Evolutionary conservation across 2,113 vertebrate species (phyloP), one percentile per base, ranked within the genome.

Genomic region (Prunella fulvescens): DNA sequence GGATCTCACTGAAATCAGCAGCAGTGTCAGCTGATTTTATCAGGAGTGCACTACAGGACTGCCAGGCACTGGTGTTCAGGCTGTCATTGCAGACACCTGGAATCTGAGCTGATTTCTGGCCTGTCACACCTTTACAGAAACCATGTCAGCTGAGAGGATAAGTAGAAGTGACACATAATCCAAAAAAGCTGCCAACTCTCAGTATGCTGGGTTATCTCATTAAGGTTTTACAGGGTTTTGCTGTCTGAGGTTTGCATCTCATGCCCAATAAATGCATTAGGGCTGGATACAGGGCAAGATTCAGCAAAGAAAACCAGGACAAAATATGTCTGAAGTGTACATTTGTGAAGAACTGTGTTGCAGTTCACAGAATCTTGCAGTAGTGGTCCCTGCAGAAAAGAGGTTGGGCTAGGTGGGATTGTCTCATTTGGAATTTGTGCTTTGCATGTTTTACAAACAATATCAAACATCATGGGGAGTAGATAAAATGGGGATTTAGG

Each of bases 391-490:
- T 83, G 40, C 77, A 92, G 81, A 64, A 31, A 28, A 42, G 5
- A 6, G 26, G 11, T 10, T 58, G 60, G 47, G 10, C 8, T 15
- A 8, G 24, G 12, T 60, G 60, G 9, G 29, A 56, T 39, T 78
- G 57, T 19, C 28, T 70, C 0, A 0, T 20, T 17, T 50, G 15
- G 33, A 76, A 56, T 16, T 25, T 72, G 29, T 44, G 48, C 24
- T 91, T 71, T 67, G 40, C 7, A 3, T 22, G 39, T 45, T 93
- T 87, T 79, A 18, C 64, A 77, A 53, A 65, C 29, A 54, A 1
- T 7, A 16, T 40, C n/a, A 79, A n/a, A 31, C 25, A 18, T 54
- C 20, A 3, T 12, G 40, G 28, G 35, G 37, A 88, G 61, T 2
- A 15, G 53, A 53, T 74, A 10, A 54, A 81, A 31, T 44, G 35